Conservation (phyloP, 2,888 invertebrate genomes). For the Pycnomerus fuliginosus region DNA sequence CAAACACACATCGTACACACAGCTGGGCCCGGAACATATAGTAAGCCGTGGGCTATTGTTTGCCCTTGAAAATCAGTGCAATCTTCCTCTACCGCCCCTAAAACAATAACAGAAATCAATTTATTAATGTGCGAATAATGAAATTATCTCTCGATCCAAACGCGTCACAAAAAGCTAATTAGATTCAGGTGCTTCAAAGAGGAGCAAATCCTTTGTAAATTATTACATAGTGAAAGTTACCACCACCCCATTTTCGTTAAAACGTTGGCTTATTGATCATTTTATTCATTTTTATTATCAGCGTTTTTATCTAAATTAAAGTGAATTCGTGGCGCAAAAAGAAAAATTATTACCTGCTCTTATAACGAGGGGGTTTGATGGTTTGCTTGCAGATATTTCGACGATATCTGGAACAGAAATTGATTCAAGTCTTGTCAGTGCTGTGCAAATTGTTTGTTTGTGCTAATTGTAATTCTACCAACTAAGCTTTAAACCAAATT, state of each 20-base stretch:
- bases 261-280: slow-evolving; percentile 2
- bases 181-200: slow-evolving; percentile 7
- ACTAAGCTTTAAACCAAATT: no score
- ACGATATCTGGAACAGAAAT: slow-evolving; percentile 24
- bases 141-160: neutral
- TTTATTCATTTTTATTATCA: neutral
- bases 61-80: slow-evolving; percentile 83
- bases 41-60: slow-evolving; percentile 72
- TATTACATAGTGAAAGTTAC: slow-evolving; percentile 1
- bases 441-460: neutral
- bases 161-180: neutral
- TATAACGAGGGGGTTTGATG: slow-evolving; percentile 23
- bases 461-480: slow-evolving; percentile 1
- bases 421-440: neutral
- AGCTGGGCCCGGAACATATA: slow-evolving; percentile 82
- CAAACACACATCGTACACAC: slow-evolving; percentile 84
- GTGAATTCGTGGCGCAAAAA: neutral
- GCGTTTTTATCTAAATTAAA: neutral
- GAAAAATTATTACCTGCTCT: slow-evolving; percentile 27
- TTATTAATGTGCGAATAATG: neutral
- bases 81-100: slow-evolving; percentile 72
- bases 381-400: slow-evolving; percentile 23
- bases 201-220: slow-evolving; percentile 14
- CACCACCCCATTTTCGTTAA: slow-evolving; percentile 8
- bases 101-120: slow-evolving; percentile 31